A percentile compares a stretch with the other conserved stretches of the same genome.
These are phyloP conservation scores for Petrocephalus schoutedeni DNA, from an alignment of 2,797 vertebrate genomes.

Conservation along the genomic window DNA sequence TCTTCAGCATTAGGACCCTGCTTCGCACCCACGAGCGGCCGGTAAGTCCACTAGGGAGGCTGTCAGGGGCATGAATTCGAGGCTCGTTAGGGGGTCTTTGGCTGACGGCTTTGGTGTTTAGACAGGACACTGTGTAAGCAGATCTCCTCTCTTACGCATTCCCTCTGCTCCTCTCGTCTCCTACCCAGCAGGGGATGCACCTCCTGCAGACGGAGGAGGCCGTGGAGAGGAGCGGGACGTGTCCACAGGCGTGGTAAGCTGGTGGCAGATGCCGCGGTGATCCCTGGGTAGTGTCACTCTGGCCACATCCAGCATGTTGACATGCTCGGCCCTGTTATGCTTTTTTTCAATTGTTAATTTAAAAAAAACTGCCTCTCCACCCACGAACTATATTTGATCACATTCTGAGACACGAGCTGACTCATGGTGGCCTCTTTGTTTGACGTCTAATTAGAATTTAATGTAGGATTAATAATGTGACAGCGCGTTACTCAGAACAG, in stretches of 20 bases:
- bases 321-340: background rate
- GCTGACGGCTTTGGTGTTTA: background rate
- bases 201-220: conserved; percentile 26
- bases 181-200: conserved; percentile 8
- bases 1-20: conserved; percentile 31
- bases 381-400: background rate
- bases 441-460: background rate
- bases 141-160: background rate
- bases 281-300: background rate
- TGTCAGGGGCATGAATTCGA: background rate
- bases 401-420: background rate
- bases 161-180: background rate
- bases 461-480: background rate
- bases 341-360: background rate
- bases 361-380: too few relatives aligned
- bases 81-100: background rate
- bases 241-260: conserved; percentile 42
- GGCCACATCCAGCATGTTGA: background rate
- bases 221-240: conserved; percentile 20
- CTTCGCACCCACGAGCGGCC: conserved; percentile 22
- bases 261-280: background rate
- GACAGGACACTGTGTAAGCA: background rate
- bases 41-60: conserved; percentile 34
- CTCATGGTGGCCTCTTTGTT: background rate
- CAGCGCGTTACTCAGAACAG: background rate